phyloP scores from a whole-genome alignment of 2,113 vertebrate species.

The Epinephelus moara region DNA sequence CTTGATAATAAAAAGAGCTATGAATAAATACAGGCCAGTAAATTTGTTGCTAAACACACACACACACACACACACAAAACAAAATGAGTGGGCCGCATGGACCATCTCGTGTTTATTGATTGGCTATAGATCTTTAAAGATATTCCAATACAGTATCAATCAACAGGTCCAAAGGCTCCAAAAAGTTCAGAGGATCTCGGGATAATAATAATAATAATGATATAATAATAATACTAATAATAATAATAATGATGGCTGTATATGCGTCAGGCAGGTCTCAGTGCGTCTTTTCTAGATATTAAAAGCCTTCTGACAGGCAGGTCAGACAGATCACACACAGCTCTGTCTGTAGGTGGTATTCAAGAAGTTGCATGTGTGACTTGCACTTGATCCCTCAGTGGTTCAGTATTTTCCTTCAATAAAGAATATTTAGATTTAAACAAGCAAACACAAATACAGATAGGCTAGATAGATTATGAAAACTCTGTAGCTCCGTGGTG shows the following conservation, averaged over 20 bases:
- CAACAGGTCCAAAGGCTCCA: not conserved
- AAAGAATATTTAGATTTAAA: not conserved
- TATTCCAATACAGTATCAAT: not conserved
- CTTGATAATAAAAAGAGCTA: not conserved
- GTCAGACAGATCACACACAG: slow-evolving; percentile 1
- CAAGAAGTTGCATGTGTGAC: slow-evolving; percentile 9
- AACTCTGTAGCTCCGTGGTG: no score
- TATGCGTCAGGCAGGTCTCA: not conserved
- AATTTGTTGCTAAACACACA: not conserved
- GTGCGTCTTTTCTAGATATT: slow-evolving; percentile 12
- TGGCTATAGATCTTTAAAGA: not conserved
- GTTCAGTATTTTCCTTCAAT: not conserved
- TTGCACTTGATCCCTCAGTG: slow-evolving; percentile 20
- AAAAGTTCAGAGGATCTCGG: no score
- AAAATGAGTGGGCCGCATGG: no score
- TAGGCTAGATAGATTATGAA: not conserved
- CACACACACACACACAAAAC: no score
- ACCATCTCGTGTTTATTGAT: not conserved
- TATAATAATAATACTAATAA: no score
- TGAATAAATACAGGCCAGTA: not conserved
- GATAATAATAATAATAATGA: not conserved
- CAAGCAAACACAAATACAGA: no score
- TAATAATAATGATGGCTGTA: no score
- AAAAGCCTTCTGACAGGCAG: slow-evolving; percentile 18
- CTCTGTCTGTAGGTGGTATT: slow-evolving; percentile 1